Conservation (phyloP, 2,113 vertebrate genomes). For the Mungos mungo region DNA sequence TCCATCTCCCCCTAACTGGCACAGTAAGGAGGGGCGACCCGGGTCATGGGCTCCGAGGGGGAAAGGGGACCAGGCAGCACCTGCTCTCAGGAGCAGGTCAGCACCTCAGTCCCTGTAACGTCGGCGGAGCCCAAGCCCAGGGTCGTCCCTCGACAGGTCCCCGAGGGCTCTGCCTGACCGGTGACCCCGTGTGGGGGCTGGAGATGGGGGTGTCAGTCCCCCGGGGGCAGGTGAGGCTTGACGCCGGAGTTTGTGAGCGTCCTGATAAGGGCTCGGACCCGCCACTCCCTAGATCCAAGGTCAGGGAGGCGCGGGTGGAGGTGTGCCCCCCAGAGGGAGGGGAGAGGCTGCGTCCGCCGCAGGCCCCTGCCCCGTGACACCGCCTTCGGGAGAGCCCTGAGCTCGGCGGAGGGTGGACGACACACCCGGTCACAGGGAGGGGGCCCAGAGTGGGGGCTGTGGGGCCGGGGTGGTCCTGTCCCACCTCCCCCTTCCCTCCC, state of each 20-base stretch:
- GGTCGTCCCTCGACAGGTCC: neutral
- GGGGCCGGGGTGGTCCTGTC: neutral
- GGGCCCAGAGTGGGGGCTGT: neutral
- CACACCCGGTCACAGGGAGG: neutral
- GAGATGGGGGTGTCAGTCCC: too few relatives aligned
- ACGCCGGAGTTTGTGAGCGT: too few relatives aligned
- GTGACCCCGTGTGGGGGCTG: fast-evolving
- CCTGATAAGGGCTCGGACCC: fast-evolving
- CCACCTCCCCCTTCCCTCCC: too few relatives aligned
- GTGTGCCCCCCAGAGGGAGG: too few relatives aligned
- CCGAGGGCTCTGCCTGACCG: neutral
- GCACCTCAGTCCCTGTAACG: neutral
- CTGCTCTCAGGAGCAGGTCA: neutral
- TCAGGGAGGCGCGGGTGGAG: neutral
- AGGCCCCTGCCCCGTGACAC: fast-evolving
- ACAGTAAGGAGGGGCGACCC: fast-evolving
- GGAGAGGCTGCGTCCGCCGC: fast-evolving
- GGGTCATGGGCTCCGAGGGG: neutral
- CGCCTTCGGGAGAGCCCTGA: neutral
- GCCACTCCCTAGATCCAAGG: too few relatives aligned
- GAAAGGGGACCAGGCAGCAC: neutral
- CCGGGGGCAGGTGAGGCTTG: neutral
- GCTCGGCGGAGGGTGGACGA: neutral
- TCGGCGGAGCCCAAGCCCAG: neutral
- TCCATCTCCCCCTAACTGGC: neutral